These are phyloP conservation scores for Archaeoteleia sp. DNA, from an alignment of 2,888 invertebrate genomes.

Conservation along the genomic window DNA sequence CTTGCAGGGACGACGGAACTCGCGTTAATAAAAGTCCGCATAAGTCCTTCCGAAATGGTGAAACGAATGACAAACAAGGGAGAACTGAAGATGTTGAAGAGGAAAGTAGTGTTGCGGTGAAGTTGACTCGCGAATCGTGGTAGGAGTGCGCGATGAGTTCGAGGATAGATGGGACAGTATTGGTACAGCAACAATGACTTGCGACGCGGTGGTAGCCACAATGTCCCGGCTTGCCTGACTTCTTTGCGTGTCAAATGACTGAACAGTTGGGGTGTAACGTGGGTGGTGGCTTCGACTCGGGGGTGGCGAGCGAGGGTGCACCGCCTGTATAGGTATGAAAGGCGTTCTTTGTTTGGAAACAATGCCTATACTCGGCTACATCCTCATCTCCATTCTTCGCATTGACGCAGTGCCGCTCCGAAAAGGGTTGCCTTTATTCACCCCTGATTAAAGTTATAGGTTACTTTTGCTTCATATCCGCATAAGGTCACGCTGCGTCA, in stretches of 20 bases:
- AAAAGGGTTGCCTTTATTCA: constrained; percentile 71
- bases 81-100: no score
- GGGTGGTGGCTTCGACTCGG: constrained; percentile 52
- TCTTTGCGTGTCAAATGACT: constrained; percentile 75
- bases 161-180: constrained; percentile 62
- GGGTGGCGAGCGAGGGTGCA: constrained; percentile 49
- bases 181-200: constrained; percentile 70
- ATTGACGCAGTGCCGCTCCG: constrained; percentile 69
- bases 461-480: constrained; percentile 35
- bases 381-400: constrained; percentile 75
- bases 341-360: constrained; percentile 75
- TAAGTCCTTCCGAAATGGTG: no score
- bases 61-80: no score
- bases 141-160: no score
- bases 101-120: constrained; percentile 46
- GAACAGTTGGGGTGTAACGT: constrained; percentile 69
- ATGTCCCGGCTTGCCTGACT: constrained; percentile 71
- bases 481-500: constrained; percentile 18
- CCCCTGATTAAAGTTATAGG: constrained; percentile 74
- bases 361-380: constrained; percentile 75
- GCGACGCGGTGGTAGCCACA: constrained; percentile 55
- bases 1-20: no score
- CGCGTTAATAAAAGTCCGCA: no score
- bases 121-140: no score
- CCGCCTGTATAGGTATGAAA: constrained; percentile 69